Conservation (phyloP, 2,888 invertebrate species). For the Bursaphelenchus okinawaensis region DNA sequence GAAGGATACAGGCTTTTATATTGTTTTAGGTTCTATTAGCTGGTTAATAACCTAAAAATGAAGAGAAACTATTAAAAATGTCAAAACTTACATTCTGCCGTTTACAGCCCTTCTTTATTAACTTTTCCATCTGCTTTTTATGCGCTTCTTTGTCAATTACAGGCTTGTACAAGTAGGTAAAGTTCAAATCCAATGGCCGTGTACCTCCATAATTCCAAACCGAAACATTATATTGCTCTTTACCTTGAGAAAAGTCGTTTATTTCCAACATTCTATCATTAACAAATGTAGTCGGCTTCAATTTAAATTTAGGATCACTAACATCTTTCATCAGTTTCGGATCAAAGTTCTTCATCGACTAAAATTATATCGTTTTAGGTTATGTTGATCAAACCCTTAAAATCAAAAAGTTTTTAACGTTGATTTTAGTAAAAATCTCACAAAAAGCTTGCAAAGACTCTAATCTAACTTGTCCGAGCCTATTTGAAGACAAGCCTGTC, state of each 20-base stretch:
- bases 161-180: not conserved
- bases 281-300: not conserved
- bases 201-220: not conserved
- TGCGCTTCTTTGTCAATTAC: not conserved
- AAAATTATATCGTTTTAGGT: too few relatives aligned
- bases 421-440: too few relatives aligned
- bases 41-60: too few relatives aligned
- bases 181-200: not conserved
- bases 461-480: too few relatives aligned
- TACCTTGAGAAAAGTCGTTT: not conserved
- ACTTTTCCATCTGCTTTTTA: not conserved
- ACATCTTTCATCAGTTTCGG: not conserved
- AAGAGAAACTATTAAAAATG: too few relatives aligned
- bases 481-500: too few relatives aligned
- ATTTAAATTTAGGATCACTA: too few relatives aligned
- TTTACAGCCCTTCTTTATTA: not conserved
- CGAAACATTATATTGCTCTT: not conserved
- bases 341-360: not conserved
- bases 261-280: not conserved
- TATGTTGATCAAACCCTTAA: too few relatives aligned
- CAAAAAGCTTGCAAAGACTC: too few relatives aligned
- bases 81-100: not conserved
- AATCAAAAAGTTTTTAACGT: too few relatives aligned
- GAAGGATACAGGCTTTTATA: too few relatives aligned
- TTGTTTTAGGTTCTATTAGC: too few relatives aligned